phyloP scores from a whole-genome alignment of 2,888 invertebrate genomes.

The Chymomyza caudatula region DNA sequence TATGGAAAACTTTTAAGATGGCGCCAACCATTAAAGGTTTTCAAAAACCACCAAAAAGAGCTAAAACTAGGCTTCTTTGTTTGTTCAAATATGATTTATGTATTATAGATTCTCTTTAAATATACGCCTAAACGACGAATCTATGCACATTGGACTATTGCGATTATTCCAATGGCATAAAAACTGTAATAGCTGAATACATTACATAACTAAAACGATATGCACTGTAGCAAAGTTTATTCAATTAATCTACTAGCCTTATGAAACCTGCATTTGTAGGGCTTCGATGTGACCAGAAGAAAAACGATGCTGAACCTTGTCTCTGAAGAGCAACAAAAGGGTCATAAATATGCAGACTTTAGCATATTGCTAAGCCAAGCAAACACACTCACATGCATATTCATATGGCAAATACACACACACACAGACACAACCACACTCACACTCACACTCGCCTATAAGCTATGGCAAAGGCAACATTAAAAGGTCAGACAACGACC shows the following conservation, averaged over 20 bases:
- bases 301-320: neutral
- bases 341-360: slow-evolving; percentile 48
- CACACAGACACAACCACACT: neutral
- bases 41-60: too few species aligned
- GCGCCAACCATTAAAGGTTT: too few species aligned
- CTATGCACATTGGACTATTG: neutral
- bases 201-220: neutral
- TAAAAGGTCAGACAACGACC: slow-evolving; percentile 55
- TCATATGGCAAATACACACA: too few species aligned
- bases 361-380: slow-evolving; percentile 14
- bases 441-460: slow-evolving; percentile 18
- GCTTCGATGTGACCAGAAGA: neutral
- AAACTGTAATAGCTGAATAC: neutral
- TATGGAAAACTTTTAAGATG: too few species aligned
- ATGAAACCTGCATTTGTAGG: neutral
- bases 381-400: neutral
- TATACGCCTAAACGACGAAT: too few species aligned
- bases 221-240: neutral
- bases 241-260: neutral
- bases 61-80: too few species aligned
- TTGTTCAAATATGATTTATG: too few species aligned
- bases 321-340: slow-evolving; percentile 24
- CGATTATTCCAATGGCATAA: neutral
- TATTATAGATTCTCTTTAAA: too few species aligned
- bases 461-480: slow-evolving; percentile 36